phyloP scores from a whole-genome alignment of 2,888 invertebrate species.

The Eristalis intricaria region DNA sequence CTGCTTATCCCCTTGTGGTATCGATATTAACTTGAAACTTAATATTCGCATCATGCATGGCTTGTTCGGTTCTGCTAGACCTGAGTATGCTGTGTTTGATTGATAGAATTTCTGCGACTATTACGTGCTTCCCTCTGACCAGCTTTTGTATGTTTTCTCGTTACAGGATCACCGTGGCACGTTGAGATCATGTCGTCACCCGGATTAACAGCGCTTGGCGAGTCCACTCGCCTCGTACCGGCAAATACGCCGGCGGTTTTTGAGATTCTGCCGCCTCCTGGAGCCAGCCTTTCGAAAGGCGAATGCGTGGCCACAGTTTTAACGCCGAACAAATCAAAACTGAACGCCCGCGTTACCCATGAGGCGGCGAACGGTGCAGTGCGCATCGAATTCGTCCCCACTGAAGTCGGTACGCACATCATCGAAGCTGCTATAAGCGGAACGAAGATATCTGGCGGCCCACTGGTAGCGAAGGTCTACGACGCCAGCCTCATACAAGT shows the following conservation, averaged over 20 bases:
- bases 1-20: constrained; percentile 23
- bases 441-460: constrained; percentile 93
- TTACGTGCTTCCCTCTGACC: constrained; percentile 27
- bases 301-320: constrained; percentile 86
- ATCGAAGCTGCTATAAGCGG: constrained; percentile 95
- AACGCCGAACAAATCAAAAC: constrained; percentile 92
- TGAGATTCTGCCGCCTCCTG: constrained; percentile 85
- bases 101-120: constrained; percentile 38
- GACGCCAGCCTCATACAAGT: constrained; percentile 96
- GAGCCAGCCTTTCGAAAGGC: constrained; percentile 83
- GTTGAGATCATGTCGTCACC: constrained; percentile 93
- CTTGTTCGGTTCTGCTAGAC: constrained; percentile 19
- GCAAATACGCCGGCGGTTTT: constrained; percentile 94
- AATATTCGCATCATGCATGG: constrained; percentile 56
- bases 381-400: constrained; percentile 95
- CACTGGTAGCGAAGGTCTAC: constrained; percentile 96
- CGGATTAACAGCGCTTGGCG: constrained; percentile 90
- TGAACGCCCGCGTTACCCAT: constrained; percentile 91
- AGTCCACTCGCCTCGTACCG: constrained; percentile 94
- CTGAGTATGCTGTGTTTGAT: constrained; percentile 32
- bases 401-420: constrained; percentile 96
- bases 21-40: constrained; percentile 34
- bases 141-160: constrained; percentile 61
- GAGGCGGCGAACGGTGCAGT: constrained; percentile 91
- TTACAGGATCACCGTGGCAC: constrained; percentile 96